Evolutionary conservation across 2,113 vertebrate species (phyloP), one percentile per base, ranked within the genome.

Genomic region (Centrocercus urophasianus): DNA sequence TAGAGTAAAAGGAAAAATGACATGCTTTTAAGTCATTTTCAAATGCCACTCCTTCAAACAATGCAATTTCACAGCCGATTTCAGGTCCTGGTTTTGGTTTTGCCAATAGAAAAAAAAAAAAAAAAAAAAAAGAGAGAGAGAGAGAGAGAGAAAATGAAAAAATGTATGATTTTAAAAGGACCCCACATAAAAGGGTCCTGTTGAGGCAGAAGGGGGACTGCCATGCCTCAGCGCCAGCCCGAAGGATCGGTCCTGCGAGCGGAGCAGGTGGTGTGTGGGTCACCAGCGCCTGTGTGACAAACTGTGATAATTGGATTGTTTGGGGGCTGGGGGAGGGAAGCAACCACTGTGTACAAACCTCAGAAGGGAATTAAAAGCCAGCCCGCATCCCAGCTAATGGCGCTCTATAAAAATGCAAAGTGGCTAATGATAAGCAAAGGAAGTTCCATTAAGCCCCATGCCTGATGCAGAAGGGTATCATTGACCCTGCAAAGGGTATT

Each of bases 301-400:
- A 94, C 92, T 96, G 82, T 92, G 84, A 93, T 95, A 95, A 95
- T 91, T 90, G 93, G 88, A 97, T 87, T 87, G 85, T 92, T 95
- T 90, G 90, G 77, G 88, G 69, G 93, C 38, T 1, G 57, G 83
- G 83, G 59, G 56, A 80, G 90, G 82, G 91, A 83, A 72, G 88
- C 8, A 73, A 90, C 77, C 10, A 10, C 74, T 60, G 87, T 54
- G 93, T 71, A 71, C 87, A 43, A 95, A 79, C 81, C 85, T 93
- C 85, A 64, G 83, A 90, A 88, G 22, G 71, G 95, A 95, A 93
- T 94, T 94, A 94, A 90, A 95, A 95, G 93, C 28, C 0, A 93
- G 75, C 34, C 67, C 34, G 64, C 75, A 88, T 91, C 90, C 67
- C 80, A 6, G 72, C 47, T 91, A 94, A 91, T 83, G 92, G 64